Conservation (phyloP, 2,888 invertebrate genomes). For the Hydroisotoma schaefferi region DNA sequence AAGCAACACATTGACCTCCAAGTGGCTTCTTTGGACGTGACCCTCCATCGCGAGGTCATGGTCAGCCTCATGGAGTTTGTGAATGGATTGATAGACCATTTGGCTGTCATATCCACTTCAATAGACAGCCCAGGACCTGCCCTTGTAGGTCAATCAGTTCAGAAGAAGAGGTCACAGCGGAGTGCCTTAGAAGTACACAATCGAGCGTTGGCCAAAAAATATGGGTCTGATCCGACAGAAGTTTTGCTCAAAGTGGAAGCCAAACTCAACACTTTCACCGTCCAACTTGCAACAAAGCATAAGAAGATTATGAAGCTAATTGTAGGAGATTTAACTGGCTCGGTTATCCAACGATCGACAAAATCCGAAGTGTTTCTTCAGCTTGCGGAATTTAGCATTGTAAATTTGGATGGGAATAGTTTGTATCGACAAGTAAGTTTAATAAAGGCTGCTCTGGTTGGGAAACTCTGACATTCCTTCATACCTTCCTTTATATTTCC, state of each 20-base stretch:
- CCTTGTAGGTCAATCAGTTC: too few relatives aligned
- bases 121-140: not conserved
- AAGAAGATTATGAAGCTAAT: conserved; percentile 66
- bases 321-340: conserved; percentile 64
- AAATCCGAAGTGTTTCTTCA: conserved; percentile 72
- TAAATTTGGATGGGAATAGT: conserved; percentile 70
- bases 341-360: conserved; percentile 69
- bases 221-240: conserved; percentile 41
- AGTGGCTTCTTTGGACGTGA: conserved; percentile 72
- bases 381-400: conserved; percentile 69
- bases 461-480: not conserved
- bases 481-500: not conserved
- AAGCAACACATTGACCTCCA: conserved; percentile 75
- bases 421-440: conserved; percentile 64
- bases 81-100: conserved; percentile 19
- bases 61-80: conserved; percentile 64
- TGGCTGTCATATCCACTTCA: conserved; percentile 14
- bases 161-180: not conserved
- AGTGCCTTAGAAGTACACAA: conserved; percentile 30
- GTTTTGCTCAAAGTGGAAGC: conserved; percentile 74
- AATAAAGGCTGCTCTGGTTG: conserved; percentile 1
- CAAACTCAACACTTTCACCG: conserved; percentile 68
- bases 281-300: conserved; percentile 62
- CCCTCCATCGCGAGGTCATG: conserved; percentile 82
- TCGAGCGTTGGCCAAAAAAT: conserved; percentile 40